Evolutionary conservation across 2,888 invertebrate genomes (phyloP).

Genomic region (Hetaerina titia): DNA sequence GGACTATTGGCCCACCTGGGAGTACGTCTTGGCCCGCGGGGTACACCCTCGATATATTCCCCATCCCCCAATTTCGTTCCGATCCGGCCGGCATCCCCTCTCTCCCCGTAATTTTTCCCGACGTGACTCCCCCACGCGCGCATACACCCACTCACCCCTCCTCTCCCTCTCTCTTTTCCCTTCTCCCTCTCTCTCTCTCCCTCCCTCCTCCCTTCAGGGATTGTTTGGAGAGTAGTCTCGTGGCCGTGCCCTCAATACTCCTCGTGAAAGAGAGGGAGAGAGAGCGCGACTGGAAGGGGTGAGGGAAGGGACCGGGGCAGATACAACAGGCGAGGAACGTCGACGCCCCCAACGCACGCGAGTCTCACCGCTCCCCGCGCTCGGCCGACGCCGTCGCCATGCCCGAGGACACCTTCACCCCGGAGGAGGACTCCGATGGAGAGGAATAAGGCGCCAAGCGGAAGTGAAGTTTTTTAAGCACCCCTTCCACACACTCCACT

Average conservation of each 20-base stretch:
- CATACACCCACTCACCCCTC: not conserved
- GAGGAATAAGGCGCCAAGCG: not conserved
- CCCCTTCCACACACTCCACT: not conserved
- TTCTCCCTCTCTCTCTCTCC: too few species aligned
- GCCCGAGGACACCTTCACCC: not conserved
- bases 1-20: not conserved
- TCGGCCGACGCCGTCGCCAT: too few species aligned
- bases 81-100: not conserved
- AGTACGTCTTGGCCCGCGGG: not conserved
- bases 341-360: not conserved
- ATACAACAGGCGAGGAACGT: not conserved
- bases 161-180: not conserved
- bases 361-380: not conserved
- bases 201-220: not conserved
- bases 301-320: not conserved
- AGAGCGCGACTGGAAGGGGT: not conserved
- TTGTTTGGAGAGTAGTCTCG: constrained; percentile 30
- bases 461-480: too few species aligned
- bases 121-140: not conserved
- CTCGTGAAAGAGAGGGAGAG: not conserved
- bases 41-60: not conserved
- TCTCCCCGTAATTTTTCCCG: not conserved
- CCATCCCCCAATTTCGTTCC: not conserved
- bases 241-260: constrained; percentile 27
- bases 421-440: not conserved